phyloP scores from a whole-genome alignment of 1,140 invertebrate genomes.

The Bursaphelenchus mucronatus region DNA sequence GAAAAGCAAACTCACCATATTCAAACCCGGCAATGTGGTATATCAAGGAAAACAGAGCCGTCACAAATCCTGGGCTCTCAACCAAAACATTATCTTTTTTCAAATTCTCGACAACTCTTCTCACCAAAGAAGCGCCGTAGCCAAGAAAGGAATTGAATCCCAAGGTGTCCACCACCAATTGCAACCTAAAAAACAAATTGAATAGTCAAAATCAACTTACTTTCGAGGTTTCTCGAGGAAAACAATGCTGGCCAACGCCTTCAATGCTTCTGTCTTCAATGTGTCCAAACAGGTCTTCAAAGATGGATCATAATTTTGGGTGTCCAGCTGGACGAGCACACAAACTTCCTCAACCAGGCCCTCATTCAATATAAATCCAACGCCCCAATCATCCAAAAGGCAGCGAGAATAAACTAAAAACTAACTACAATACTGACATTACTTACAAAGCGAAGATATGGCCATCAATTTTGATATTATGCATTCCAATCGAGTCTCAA shows the following conservation, averaged over 20 bases:
- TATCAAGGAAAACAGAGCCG: conserved; percentile 44
- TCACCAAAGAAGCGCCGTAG: conserved; percentile 35
- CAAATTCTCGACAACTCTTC: conserved; percentile 41
- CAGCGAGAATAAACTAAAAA: conserved; percentile 53
- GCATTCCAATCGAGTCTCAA: conserved; percentile 30
- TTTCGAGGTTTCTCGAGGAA: conserved; percentile 47
- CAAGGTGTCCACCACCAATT: conserved; percentile 38
- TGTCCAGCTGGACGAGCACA: conserved; percentile 37
- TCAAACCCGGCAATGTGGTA: conserved; percentile 48
- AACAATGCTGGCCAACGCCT: conserved; percentile 50
- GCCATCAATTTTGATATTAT: conserved; percentile 45
- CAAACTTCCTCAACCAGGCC: conserved; percentile 43
- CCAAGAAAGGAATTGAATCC: conserved; percentile 50
- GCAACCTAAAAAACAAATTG: conserved; percentile 35
- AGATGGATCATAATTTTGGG: conserved; percentile 5
- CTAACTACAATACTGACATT: conserved; percentile 14
- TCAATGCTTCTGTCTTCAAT: conserved; percentile 47
- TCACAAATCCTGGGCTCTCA: conserved; percentile 40
- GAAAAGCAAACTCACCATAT: conserved; percentile 23
- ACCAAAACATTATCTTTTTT: conserved; percentile 31
- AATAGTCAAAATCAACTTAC: conserved; percentile 29
- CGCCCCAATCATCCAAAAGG: conserved; percentile 45
- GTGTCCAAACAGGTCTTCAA: conserved; percentile 26
- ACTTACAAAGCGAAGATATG: conserved; percentile 46
- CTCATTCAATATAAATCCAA: conserved; percentile 38